phyloP scores from a whole-genome alignment of 2,797 vertebrate species.

The Staurois parvus region DNA sequence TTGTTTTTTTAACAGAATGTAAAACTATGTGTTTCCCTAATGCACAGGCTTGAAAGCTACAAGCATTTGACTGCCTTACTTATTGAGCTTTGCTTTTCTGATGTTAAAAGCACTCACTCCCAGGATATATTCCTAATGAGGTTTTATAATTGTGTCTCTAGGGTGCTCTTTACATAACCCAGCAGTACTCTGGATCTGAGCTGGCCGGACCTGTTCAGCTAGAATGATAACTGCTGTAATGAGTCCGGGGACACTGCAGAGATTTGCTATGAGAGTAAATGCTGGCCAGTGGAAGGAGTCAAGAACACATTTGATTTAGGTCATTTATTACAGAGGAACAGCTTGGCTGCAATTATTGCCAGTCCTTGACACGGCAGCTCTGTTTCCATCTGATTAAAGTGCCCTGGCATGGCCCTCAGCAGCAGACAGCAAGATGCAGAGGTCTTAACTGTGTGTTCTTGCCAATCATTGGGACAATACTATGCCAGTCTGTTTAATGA shows the following conservation, averaged over 20 bases:
- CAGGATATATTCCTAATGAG: constrained; percentile 57
- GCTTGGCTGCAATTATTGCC: constrained; percentile 21
- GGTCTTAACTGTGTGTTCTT: background rate
- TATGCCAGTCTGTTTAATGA: no score
- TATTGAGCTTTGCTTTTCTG: constrained; percentile 49
- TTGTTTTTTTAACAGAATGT: constrained; percentile 24
- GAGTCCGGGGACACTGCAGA: constrained; percentile 58
- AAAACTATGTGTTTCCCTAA: constrained; percentile 40
- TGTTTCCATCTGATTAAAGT: background rate
- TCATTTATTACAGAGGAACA: constrained; percentile 47
- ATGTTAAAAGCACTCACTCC: constrained; percentile 64
- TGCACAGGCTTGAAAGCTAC: constrained; percentile 50
- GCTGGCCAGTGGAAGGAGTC: constrained; percentile 36
- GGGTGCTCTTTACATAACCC: constrained; percentile 66
- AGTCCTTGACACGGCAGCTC: background rate
- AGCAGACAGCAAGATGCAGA: background rate
- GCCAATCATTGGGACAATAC: background rate
- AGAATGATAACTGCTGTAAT: constrained; percentile 67
- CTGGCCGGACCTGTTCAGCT: constrained; percentile 60
- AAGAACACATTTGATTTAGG: constrained; percentile 49
- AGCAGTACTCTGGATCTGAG: constrained; percentile 60
- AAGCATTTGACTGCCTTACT: constrained; percentile 43
- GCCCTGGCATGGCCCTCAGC: constrained; percentile 18
- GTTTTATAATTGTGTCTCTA: constrained; percentile 62
- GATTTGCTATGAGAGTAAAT: constrained; percentile 13